phyloP scores from a whole-genome alignment of 2,113 vertebrate genomes.

The Cyphotilapia sp. region DNA sequence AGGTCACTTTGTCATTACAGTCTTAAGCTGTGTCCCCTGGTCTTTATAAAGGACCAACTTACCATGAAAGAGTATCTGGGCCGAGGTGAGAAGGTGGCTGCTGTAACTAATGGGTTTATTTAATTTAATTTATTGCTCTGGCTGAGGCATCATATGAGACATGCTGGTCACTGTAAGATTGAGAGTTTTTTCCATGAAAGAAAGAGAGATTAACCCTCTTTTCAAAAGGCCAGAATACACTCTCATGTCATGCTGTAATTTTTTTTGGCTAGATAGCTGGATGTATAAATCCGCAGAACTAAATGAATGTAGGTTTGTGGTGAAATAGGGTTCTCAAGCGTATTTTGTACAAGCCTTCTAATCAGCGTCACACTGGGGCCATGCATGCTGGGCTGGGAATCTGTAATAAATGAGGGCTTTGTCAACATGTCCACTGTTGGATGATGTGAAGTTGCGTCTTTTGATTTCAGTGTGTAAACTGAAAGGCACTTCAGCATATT shows the following conservation, averaged over 20 bases:
- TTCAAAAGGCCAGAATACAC: constrained; percentile 53
- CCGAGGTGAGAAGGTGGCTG: constrained; percentile 66
- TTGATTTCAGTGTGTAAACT: constrained; percentile 27
- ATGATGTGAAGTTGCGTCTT: constrained; percentile 28
- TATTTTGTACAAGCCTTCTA: constrained; percentile 62
- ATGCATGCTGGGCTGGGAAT: constrained; percentile 32
- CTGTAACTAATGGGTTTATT: constrained; percentile 75
- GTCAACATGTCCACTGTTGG: constrained; percentile 63
- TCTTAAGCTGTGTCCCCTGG: constrained; percentile 34
- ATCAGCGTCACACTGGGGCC: constrained; percentile 61
- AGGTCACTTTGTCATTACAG: constrained; percentile 55
- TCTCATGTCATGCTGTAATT: constrained; percentile 67
- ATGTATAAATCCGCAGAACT: constrained; percentile 69
- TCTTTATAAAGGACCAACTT: constrained; percentile 61
- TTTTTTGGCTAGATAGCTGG: constrained; percentile 34
- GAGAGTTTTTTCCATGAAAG: constrained; percentile 57
- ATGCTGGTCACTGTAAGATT: constrained; percentile 60
- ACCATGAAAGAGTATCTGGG: constrained; percentile 69
- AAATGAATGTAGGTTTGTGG: constrained; percentile 67
- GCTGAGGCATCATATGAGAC: constrained; percentile 51
- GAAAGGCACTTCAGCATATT: constrained; percentile 1
- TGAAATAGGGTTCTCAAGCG: constrained; percentile 57
- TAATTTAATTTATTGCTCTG: constrained; percentile 70
- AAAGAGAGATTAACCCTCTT: constrained; percentile 66
- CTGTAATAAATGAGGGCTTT: constrained; percentile 66